These are phyloP conservation scores for Neodiprion lecontei DNA, from an alignment of 1,140 invertebrate species.

Conservation along the genomic window DNA sequence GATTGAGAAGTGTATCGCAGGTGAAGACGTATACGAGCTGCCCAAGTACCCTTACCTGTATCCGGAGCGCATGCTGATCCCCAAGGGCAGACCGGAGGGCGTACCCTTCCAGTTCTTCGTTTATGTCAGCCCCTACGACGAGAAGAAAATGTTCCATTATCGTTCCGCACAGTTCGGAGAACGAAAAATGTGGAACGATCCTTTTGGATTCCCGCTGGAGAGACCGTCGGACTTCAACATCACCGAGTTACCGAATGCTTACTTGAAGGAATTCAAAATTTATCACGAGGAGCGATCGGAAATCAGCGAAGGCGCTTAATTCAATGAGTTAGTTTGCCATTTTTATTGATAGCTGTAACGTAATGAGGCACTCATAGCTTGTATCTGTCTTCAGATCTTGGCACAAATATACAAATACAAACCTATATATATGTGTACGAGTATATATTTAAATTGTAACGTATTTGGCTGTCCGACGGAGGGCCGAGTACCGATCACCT, in stretches of 20 bases:
- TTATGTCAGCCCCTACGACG: conserved; percentile 51
- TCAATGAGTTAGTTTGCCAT: too few species aligned
- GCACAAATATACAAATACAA: too few species aligned
- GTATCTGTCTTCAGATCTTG: too few species aligned
- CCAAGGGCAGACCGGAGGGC: conserved; percentile 56
- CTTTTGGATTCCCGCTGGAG: conserved; percentile 75
- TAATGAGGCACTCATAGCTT: too few species aligned
- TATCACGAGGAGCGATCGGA: conserved; percentile 37
- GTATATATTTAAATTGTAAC: too few species aligned
- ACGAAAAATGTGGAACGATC: conserved; percentile 60
- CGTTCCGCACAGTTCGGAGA: conserved; percentile 48
- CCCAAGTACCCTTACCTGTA: conserved; percentile 47
- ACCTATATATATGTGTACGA: too few species aligned
- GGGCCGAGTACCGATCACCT: too few species aligned
- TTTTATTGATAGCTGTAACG: too few species aligned
- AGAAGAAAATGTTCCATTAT: conserved; percentile 35
- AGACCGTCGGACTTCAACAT: conserved; percentile 53
- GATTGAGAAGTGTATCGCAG: conserved; percentile 49
- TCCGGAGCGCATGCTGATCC: conserved; percentile 55
- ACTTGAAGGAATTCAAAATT: conserved; percentile 53
- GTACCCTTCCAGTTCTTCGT: conserved; percentile 59
- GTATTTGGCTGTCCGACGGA: too few species aligned
- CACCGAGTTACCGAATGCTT: conserved; percentile 54
- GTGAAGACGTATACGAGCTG: conserved; percentile 51
- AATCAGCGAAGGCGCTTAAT: background rate